Conservation (phyloP, 2,888 invertebrate genomes). For the Zygothrica quintamaculata region DNA sequence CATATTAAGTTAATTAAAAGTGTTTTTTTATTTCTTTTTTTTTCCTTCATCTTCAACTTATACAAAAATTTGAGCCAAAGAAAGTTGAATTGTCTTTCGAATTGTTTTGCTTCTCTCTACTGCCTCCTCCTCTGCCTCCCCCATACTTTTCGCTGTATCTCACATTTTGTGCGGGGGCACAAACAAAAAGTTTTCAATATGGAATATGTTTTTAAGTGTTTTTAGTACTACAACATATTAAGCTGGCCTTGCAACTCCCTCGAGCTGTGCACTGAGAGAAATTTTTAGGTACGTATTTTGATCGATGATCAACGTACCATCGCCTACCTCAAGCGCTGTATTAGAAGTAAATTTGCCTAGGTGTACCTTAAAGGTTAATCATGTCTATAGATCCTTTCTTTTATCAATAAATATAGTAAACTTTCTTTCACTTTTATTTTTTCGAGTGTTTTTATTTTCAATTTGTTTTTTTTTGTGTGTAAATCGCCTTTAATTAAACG, state of each 20-base stretch:
- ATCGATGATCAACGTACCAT: no score
- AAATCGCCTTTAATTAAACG: conserved; percentile 68
- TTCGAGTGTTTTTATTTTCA: no score
- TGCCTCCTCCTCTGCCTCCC: no score
- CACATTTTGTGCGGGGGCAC: conserved; percentile 27
- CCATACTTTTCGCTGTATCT: neutral
- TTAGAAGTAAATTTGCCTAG: no score
- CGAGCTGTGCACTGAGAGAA: conserved; percentile 41
- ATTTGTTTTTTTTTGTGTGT: neutral
- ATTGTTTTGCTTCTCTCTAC: neutral
- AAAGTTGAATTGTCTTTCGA: conserved; percentile 58
- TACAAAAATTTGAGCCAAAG: conserved; percentile 49
- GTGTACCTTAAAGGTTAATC: no score
- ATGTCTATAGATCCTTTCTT: no score
- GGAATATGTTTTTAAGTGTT: conserved; percentile 25
- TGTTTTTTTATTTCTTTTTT: conserved; percentile 21
- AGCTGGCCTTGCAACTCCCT: conserved; percentile 38
- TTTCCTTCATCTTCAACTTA: neutral
- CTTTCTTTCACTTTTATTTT: neutral
- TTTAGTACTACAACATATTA: neutral
- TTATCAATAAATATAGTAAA: no score
- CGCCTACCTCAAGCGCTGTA: no score
- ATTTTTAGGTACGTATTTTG: conserved; percentile 15
- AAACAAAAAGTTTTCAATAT: conserved; percentile 10
- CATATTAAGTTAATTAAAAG: conserved; percentile 76